Percentiles rank a stretch among this genome's conserved stretches.
Conservation (phyloP, 2,888 invertebrate species). For the Eretmocerus hayati region DNA sequence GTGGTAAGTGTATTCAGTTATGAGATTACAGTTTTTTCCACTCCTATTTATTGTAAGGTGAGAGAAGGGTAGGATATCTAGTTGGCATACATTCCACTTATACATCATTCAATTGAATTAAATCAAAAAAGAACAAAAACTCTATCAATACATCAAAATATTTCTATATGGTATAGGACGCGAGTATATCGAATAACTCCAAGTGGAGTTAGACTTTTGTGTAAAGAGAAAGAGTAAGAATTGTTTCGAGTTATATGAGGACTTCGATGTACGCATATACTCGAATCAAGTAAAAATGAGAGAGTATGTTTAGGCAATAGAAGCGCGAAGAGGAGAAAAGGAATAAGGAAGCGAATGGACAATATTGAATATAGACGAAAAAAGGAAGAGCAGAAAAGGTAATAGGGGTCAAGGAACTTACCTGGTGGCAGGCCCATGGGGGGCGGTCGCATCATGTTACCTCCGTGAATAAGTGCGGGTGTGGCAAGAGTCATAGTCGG, state of each 20-base stretch:
- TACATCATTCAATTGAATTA: too few relatives aligned
- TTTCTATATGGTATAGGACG: too few relatives aligned
- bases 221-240: too few relatives aligned
- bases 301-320: not conserved
- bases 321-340: not conserved
- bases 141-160: too few relatives aligned
- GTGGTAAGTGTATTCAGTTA: too few relatives aligned
- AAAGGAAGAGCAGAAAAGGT: not conserved
- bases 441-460: conserved; percentile 60
- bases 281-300: too few relatives aligned
- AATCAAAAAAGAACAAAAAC: too few relatives aligned
- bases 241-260: not conserved
- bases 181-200: too few relatives aligned
- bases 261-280: not conserved
- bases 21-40: too few relatives aligned
- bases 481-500: conserved; percentile 51
- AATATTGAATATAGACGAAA: not conserved
- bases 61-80: conserved; percentile 20
- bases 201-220: too few relatives aligned
- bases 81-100: too few relatives aligned
- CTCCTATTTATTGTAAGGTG: conserved; percentile 18
- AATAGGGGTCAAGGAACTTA: conserved; percentile 46
- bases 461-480: conserved; percentile 52
- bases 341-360: not conserved
- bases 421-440: conserved; percentile 61